phyloP scores from a whole-genome alignment of 1,140 invertebrate species.

The Xylocopa sonorina region DNA sequence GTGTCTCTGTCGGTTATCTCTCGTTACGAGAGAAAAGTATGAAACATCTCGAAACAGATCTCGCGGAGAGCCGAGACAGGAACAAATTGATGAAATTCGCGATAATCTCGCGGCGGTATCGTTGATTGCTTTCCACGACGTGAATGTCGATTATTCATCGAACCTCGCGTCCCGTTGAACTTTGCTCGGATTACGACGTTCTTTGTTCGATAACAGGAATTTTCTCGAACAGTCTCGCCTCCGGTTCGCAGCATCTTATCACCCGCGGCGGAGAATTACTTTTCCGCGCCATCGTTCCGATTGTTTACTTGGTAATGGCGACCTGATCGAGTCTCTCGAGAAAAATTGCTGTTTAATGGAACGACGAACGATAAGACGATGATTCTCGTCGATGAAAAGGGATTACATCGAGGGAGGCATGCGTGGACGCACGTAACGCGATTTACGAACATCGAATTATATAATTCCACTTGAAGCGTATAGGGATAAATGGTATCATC shows the following conservation, averaged over 20 bases:
- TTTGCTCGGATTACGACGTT: not conserved
- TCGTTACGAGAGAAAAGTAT: too few relatives aligned
- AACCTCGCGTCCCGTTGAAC: not conserved
- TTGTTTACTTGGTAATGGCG: not conserved
- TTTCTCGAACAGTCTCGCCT: not conserved
- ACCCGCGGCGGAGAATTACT: not conserved
- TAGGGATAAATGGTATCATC: constrained; percentile 14
- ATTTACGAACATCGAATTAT: not conserved
- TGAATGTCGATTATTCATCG: not conserved
- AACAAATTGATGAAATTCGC: not conserved
- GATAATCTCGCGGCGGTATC: not conserved
- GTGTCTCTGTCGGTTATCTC: not conserved
- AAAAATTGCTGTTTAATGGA: too few relatives aligned
- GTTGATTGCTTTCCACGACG: too few relatives aligned
- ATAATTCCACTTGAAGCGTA: not conserved
- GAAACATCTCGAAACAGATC: not conserved
- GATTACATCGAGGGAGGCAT: too few relatives aligned
- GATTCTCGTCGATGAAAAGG: not conserved
- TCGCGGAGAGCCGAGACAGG: not conserved
- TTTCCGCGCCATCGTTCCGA: not conserved
- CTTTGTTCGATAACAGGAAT: not conserved
- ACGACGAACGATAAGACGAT: not conserved
- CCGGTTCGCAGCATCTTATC: not conserved
- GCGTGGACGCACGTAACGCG: not conserved
- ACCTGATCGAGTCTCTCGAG: not conserved